Base-by-base conservation (phyloP, 2,888 invertebrate species). In the Gastracanthus pulcherrimus region DNA sequence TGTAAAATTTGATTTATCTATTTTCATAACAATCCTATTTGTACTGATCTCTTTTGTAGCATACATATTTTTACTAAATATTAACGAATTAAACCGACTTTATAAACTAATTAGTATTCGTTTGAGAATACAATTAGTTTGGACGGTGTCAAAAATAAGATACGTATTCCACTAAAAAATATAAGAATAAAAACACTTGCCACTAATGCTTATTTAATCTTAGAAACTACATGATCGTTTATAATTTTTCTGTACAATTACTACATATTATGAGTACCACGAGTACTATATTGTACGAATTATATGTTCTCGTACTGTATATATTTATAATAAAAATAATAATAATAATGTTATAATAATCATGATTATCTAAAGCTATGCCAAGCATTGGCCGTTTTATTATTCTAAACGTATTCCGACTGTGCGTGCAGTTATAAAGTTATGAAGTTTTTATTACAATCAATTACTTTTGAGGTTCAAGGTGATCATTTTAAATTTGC, bases 381-480 rank as follows among this genome's bases (percentile, higher is more conserved):
- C 70, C 66, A 74, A 78, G 55, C 76, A 11, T 74, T 45, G 66
- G 76, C 60, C 36, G 71, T 29, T 75, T 45, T 34, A 80, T 76
- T 69, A 82, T 70, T 79, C 81, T 84, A 83, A 76, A 78, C 31
- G 70, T 82, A 85, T 85, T 85, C 84, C 83, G 69, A 84, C 84
- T 84, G 84, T 85, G 85, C 85, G 81, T 85, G 84, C 84, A 85
- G 84, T 85, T 82, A 41, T 71, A 51, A 67, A 60, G 66, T 64
- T 66, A 48, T 58, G 36, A 26, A 31, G 29, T 66, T 67, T n/a
- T n/a, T 58, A 13, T 62, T 81, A 55, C 6, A 38, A 74, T 69
- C 23, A 58, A 19, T n/a, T 13, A 26, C 11, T 77, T 70, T 62
- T 58, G 2, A 70, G 26, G 13, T 58, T 69, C 3, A 76, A 76